Conservation (phyloP, 2,888 invertebrate genomes). For the Plebejus anna region DNA sequence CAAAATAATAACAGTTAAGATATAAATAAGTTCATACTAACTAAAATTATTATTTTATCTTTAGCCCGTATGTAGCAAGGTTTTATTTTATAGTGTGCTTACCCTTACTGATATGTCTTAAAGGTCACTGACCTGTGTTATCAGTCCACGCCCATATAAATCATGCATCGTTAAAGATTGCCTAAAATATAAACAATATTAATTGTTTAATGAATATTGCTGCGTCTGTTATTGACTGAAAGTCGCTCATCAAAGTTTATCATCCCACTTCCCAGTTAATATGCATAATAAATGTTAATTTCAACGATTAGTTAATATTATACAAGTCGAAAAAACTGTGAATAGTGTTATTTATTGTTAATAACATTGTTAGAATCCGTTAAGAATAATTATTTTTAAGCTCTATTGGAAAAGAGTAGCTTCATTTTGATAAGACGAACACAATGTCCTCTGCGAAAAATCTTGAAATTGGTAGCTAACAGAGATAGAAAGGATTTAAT, state of each 20-base stretch:
- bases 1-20: not conserved
- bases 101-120: slow-evolving; percentile 3
- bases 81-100: not conserved
- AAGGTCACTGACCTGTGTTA: not conserved
- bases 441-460: too few species aligned
- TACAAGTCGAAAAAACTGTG: too few species aligned
- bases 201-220: not conserved
- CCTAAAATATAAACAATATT: slow-evolving; percentile 3
- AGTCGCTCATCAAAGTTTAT: not conserved
- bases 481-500: too few species aligned
- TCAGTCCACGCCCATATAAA: not conserved
- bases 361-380: too few species aligned
- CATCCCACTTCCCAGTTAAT: not conserved
- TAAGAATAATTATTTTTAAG: too few species aligned
- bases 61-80: not conserved
- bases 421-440: too few species aligned
- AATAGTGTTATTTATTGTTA: too few species aligned
- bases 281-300: too few species aligned
- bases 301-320: too few species aligned
- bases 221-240: not conserved
- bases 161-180: not conserved
- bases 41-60: not conserved
- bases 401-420: too few species aligned
- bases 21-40: not conserved
- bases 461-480: too few species aligned